A percentile compares a stretch with the other conserved stretches of the same genome.
phyloP scores from a whole-genome alignment of 2,797 vertebrate species.

The Nyctalus aviator region DNA sequence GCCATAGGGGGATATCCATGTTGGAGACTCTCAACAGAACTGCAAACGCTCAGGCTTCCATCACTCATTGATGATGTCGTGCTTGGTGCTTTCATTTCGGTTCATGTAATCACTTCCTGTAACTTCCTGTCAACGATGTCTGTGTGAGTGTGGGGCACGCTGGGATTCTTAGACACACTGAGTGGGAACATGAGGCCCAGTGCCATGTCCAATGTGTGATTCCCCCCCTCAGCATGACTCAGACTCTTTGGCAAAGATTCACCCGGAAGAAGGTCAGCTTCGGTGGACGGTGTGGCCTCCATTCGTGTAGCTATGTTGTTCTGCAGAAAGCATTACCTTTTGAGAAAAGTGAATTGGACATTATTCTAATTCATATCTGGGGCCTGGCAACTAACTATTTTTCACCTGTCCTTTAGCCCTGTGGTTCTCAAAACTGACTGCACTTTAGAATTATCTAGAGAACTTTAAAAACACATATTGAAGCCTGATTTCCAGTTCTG shows the following conservation, averaged over 20 bases:
- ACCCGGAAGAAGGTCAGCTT: background rate
- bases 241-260: constrained; percentile 13
- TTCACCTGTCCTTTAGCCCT: background rate
- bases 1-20: background rate
- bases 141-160: background rate
- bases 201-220: background rate
- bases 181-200: background rate
- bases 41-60: background rate
- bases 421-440: background rate
- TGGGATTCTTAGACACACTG: background rate
- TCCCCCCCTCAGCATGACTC: background rate
- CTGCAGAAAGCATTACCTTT: background rate
- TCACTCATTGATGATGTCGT: background rate
- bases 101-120: background rate
- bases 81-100: background rate
- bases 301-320: background rate
- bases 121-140: background rate
- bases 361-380: constrained; percentile 4
- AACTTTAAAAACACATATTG: constrained; percentile 19
- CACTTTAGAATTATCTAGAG: constrained; percentile 1
- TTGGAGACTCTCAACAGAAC: background rate
- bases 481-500: background rate
- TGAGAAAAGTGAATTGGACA: constrained; percentile 32
- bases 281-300: background rate
- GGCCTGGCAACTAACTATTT: background rate